Evolutionary conservation across 1,140 invertebrate species (phyloP), one percentile per base, ranked within the genome.

Genomic region (Triops cancriformis): DNA sequence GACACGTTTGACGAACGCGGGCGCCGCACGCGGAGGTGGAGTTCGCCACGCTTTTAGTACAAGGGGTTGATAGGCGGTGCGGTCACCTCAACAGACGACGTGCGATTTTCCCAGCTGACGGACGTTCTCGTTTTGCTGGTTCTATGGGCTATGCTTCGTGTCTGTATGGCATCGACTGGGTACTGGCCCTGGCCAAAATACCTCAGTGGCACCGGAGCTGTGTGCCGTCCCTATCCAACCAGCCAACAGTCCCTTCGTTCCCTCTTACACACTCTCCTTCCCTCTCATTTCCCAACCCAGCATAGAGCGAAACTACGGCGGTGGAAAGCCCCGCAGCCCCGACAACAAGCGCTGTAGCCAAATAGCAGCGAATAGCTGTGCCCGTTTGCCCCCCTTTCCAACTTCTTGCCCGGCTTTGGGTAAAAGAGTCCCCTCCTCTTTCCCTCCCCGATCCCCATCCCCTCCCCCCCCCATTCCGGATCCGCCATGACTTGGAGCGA

Each of bases 181-280:
- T 64, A 64, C 51, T 64, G 51, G 51, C 51, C 51, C 51, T 64
- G 51, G 51, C 51, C 51, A 64, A 64, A 64, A 64, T 64, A 64
- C 51, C 51, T 64, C 51, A 64, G 51, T 64, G 51, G 51, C 51
- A 64, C 51, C 31, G 51, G 51, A 64, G 51, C 51, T 64, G 18
- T 64, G 51, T 64, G 51, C 51, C 51, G 51, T 64, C 51, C 9
- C 51, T 64, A 64, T 64, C 51, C 51, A 64, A 64, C 51, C 51
- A 64, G 51, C 51, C 51, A 64, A 64, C 51, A 64, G 51, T 64
- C 51, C 51, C 23, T 64, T 64, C 51, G 51, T 64, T 64, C 51
- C 51, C 14, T 64, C 51, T 64, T 64, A 23, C 51, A 37, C 31
- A 64, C 51, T 64, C 51, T 64, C 51, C 51, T 64, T 64, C 51